Evolutionary conservation across 2,113 vertebrate genomes (phyloP).

Genomic region (Nymphicus hollandicus): DNA sequence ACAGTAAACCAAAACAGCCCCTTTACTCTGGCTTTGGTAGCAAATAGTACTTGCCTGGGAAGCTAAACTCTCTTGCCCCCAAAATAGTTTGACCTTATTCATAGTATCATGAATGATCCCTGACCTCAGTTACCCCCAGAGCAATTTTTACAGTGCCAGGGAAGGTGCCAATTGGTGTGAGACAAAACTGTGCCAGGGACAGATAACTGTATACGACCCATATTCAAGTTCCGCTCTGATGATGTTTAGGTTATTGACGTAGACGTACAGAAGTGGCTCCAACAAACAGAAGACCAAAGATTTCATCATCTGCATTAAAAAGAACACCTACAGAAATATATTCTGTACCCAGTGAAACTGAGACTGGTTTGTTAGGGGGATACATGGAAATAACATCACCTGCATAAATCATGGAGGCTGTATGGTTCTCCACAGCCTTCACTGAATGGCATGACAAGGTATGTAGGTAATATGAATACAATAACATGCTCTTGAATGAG

Average conservation of each 20-base stretch:
- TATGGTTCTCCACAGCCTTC: neutral
- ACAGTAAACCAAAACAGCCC: neutral
- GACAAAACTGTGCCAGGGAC: neutral
- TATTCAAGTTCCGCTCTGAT: neutral
- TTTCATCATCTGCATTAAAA: neutral
- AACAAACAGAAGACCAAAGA: neutral
- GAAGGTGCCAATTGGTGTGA: neutral
- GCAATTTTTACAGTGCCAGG: neutral
- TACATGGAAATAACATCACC: neutral
- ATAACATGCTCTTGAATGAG: neutral
- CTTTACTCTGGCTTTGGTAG: neutral
- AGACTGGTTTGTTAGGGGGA: neutral
- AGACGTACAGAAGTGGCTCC: neutral
- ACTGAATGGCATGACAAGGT: neutral
- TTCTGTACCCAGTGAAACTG: neutral
- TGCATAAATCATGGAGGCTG: neutral
- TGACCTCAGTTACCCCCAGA: rapidly evolving
- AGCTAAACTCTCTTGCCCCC: neutral
- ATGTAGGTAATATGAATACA: neutral
- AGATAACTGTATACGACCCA: neutral
- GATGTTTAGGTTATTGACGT: neutral
- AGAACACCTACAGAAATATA: neutral
- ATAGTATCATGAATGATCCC: neutral
- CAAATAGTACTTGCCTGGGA: neutral
- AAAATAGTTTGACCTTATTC: neutral